Evolutionary conservation across 2,113 vertebrate genomes (phyloP).

Genomic region (Dicaeum eximium): DNA sequence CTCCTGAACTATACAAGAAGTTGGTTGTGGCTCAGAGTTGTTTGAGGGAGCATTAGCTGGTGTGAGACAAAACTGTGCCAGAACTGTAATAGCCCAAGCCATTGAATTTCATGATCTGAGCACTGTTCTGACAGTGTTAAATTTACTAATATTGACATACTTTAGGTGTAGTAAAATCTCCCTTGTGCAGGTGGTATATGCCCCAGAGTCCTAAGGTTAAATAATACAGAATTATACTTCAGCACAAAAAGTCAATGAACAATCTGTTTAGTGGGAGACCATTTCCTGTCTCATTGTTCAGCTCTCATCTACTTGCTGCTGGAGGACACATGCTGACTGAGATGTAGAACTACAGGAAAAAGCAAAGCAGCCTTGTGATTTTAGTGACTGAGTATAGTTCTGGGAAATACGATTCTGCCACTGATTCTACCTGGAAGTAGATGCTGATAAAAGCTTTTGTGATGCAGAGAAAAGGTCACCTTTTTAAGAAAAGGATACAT

Average conservation of each 20-base stretch:
- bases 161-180: not conserved
- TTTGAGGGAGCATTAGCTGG: not conserved
- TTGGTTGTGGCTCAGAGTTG: not conserved
- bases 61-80: not conserved
- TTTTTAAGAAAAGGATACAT: not conserved
- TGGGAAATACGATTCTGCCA: not conserved
- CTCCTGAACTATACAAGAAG: not conserved
- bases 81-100: not conserved
- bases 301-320: not conserved
- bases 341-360: not conserved
- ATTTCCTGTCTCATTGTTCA: not conserved
- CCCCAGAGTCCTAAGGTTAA: not conserved
- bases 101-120: not conserved
- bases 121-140: not conserved
- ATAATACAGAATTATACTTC: not conserved
- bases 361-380: not conserved
- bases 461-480: not conserved
- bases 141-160: not conserved
- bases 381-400: not conserved
- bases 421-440: not conserved
- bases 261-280: not conserved
- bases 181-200: not conserved
- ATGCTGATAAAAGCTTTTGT: not conserved
- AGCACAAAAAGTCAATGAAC: not conserved
- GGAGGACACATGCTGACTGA: not conserved